Conservation (phyloP, 2,797 vertebrate genomes). For the Cuniculus paca region DNA sequence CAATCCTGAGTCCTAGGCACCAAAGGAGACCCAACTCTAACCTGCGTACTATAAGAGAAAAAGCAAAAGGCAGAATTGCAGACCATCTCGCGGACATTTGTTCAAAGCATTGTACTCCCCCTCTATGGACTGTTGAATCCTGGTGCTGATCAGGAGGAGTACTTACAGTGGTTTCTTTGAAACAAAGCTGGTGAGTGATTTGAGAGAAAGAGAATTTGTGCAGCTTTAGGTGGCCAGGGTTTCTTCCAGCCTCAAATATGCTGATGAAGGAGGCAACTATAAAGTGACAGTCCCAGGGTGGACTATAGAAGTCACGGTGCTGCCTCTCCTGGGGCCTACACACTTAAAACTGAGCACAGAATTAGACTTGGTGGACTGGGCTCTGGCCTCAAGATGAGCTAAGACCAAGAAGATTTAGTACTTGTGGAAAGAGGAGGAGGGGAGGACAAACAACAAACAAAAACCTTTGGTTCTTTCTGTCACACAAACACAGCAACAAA, state of each 20-base stretch:
- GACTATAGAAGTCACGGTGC: neutral
- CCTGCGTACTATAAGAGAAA: neutral
- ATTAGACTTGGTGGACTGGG: neutral
- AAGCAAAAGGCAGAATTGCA: neutral
- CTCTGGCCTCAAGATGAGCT: neutral
- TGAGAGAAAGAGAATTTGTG: neutral
- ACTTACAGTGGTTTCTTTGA: neutral
- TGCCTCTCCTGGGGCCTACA: neutral
- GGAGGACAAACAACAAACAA: neutral
- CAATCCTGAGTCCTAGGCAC: neutral
- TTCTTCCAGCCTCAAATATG: neutral
- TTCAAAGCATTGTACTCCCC: neutral
- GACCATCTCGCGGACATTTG: neutral
- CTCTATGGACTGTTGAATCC: neutral
- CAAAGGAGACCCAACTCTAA: neutral
- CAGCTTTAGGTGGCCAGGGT: neutral
- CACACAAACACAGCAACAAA: neutral
- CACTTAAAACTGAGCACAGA: neutral
- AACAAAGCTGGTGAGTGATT: neutral
- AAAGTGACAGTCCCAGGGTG: neutral
- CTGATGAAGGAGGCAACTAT: neutral
- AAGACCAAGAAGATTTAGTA: constrained; percentile 26
- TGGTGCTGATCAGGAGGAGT: neutral
- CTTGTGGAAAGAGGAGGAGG: neutral
- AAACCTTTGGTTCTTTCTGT: neutral